phyloP scores from a whole-genome alignment of 1,140 invertebrate genomes.

The Monochamus saltuarius region DNA sequence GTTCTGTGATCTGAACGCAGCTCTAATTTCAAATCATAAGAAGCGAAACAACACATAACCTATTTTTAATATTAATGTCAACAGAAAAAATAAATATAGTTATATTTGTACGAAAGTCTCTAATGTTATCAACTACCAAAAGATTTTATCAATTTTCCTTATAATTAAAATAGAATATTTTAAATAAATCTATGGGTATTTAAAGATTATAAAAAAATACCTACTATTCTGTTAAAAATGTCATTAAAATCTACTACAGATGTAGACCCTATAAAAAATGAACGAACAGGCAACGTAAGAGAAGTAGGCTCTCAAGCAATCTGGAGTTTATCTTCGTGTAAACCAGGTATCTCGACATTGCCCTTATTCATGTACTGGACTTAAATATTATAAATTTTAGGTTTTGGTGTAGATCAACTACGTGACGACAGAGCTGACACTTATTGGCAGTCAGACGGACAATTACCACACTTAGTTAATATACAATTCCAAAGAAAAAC shows the following conservation, averaged over 20 bases:
- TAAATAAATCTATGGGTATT: too few species aligned
- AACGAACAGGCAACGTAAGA: slow-evolving; percentile 74
- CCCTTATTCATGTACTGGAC: background rate
- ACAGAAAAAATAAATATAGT: too few species aligned
- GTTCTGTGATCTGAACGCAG: too few species aligned
- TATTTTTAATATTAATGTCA: too few species aligned
- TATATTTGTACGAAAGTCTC: too few species aligned
- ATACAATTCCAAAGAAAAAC: slow-evolving; percentile 97
- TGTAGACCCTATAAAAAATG: slow-evolving; percentile 68
- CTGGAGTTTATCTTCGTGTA: slow-evolving; percentile 97
- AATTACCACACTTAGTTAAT: slow-evolving; percentile 95
- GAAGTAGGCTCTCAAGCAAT: slow-evolving; percentile 97
- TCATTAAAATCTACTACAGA: slow-evolving; percentile 29
- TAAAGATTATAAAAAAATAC: too few species aligned
- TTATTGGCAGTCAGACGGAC: slow-evolving; percentile 99
- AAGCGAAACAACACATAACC: too few species aligned
- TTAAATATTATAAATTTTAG: slow-evolving; percentile 53
- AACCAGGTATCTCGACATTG: slow-evolving; percentile 71
- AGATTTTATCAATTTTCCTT: too few species aligned
- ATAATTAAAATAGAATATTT: too few species aligned
- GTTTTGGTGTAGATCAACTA: slow-evolving; percentile 96
- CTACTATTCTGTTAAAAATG: slow-evolving; percentile 22
- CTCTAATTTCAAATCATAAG: too few species aligned
- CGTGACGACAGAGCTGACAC: slow-evolving; percentile 93
- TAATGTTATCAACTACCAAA: too few species aligned